phyloP scores from a whole-genome alignment of 2,113 vertebrate species.

The Siniperca knerii region DNA sequence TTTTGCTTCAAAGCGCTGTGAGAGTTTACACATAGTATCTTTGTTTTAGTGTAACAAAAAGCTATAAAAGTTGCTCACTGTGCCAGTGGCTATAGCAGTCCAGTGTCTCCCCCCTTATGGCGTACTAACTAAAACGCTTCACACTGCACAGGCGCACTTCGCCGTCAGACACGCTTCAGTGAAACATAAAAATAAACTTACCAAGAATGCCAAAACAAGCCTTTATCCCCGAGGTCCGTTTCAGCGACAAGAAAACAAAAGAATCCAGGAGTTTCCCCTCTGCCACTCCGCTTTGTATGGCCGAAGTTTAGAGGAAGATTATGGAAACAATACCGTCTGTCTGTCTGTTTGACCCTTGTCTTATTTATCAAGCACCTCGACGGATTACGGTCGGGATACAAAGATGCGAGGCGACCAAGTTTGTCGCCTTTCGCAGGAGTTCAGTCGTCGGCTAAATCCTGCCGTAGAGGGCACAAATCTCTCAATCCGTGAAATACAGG shows the following conservation, averaged over 20 bases:
- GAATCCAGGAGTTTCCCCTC: not conserved
- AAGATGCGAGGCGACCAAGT: slow-evolving; percentile 76
- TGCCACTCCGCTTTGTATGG: slow-evolving; percentile 33
- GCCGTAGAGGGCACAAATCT: not conserved
- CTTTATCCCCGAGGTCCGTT: slow-evolving; percentile 22
- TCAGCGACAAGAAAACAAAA: not conserved
- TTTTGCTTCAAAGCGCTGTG: rapidly evolving
- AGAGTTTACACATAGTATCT: not conserved
- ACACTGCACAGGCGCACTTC: slow-evolving; percentile 82
- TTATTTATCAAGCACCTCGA: slow-evolving; percentile 72
- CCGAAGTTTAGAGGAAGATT: slow-evolving; percentile 64
- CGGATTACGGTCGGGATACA: slow-evolving; percentile 73
- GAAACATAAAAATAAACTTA: slow-evolving; percentile 83
- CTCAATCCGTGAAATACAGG: slow-evolving; percentile 34
- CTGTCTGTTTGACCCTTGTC: slow-evolving; percentile 76
- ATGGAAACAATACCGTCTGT: slow-evolving; percentile 74
- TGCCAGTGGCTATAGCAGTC: slow-evolving; percentile 64
- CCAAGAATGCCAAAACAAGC: slow-evolving; percentile 62
- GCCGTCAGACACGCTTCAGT: slow-evolving; percentile 76
- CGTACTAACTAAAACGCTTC: slow-evolving; percentile 80
- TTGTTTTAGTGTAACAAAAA: slow-evolving; percentile 16
- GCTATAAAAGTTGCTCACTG: slow-evolving; percentile 62
- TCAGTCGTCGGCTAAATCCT: slow-evolving; percentile 41
- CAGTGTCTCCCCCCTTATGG: slow-evolving; percentile 75
- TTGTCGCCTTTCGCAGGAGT: slow-evolving; percentile 69